A percentile compares a stretch with the other conserved stretches of the same genome.
phyloP scores from a whole-genome alignment of 2,113 vertebrate genomes.

The Arothron firmamentum region DNA sequence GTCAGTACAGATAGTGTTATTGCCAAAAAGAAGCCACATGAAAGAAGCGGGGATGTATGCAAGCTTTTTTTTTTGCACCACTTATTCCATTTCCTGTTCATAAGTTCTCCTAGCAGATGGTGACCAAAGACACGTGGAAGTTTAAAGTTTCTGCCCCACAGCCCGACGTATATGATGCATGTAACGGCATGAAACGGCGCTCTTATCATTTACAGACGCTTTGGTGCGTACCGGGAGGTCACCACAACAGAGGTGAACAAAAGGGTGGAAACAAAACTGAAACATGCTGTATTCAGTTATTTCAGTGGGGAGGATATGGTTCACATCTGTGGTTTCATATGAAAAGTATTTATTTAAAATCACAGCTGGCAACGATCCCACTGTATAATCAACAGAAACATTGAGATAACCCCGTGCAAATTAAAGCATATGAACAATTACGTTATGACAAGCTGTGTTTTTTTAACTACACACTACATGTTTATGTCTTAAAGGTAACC shows the following conservation, averaged over 20 bases:
- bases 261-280: conserved; percentile 5
- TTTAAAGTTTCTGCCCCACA: conserved; percentile 70
- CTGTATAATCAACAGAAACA: too few relatives aligned
- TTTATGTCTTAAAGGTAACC: too few relatives aligned
- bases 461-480: too few relatives aligned
- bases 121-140: conserved; percentile 75
- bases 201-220: conserved; percentile 62
- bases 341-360: too few relatives aligned
- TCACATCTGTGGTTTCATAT: neutral
- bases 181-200: conserved; percentile 57
- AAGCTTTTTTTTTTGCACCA: conserved; percentile 67
- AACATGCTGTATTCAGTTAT: neutral
- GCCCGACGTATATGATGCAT: conserved; percentile 66
- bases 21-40: conserved; percentile 93
- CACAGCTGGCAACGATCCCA: too few relatives aligned
- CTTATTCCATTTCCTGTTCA: conserved; percentile 86
- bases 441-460: too few relatives aligned
- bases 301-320: neutral
- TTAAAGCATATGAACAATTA: too few relatives aligned
- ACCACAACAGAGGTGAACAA: conserved; percentile 54
- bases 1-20: conserved; percentile 77
- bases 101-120: conserved; percentile 90
- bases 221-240: conserved; percentile 58
- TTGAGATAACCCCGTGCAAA: too few relatives aligned
- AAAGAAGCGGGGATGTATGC: conserved; percentile 83